Percentiles rank a stretch among this genome's conserved stretches.
phyloP scores from a whole-genome alignment of 2,797 vertebrate genomes.

The Mionectes olivaceus region DNA sequence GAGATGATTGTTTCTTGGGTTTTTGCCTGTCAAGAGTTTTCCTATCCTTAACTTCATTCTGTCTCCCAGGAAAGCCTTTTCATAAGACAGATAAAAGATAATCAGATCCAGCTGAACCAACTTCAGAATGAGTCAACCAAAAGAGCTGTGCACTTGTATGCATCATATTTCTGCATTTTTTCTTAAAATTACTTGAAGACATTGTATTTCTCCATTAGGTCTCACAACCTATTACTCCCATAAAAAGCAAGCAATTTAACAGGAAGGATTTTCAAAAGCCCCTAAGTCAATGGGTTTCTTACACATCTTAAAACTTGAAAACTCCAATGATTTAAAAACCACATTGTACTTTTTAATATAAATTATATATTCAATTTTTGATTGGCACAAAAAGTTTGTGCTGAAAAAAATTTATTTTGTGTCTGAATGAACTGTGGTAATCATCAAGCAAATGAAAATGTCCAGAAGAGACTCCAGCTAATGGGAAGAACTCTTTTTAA shows the following conservation, averaged over 20 bases:
- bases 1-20: not conserved
- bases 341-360: not conserved
- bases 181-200: not conserved
- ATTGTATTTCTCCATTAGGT: not conserved
- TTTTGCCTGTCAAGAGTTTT: not conserved
- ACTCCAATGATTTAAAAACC: not conserved
- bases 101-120: conserved; percentile 22
- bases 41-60: not conserved
- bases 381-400: not conserved
- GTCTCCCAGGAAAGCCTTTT: not conserved
- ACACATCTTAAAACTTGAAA: not conserved
- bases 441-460: not conserved
- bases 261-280: not conserved
- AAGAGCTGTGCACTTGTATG: not conserved
- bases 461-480: not conserved
- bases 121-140: not conserved
- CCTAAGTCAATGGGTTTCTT: not conserved
- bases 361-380: not conserved
- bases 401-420: not conserved
- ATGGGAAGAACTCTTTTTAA: not conserved
- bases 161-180: not conserved
- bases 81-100: not conserved
- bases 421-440: not conserved
- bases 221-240: not conserved
- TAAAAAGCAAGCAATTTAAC: not conserved